Percentiles rank a stretch among this genome's conserved stretches.
phyloP scores from a whole-genome alignment of 2,888 invertebrate genomes.

The Agrotis segetum region DNA sequence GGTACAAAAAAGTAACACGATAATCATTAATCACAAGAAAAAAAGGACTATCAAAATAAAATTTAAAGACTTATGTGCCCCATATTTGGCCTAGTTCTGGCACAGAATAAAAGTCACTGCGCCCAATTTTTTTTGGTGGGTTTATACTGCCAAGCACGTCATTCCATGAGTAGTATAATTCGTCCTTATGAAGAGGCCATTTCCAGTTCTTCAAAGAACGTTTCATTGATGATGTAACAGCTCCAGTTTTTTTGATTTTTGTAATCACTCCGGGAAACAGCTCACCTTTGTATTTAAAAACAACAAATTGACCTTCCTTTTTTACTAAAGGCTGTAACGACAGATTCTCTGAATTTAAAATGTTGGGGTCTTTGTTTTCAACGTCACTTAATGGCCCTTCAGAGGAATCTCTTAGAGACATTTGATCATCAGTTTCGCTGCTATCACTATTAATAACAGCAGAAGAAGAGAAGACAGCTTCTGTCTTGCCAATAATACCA shows the following conservation, averaged over 20 bases:
- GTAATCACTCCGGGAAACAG: slow-evolving; percentile 2
- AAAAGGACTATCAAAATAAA: no score
- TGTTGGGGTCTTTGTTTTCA: slow-evolving; percentile 10
- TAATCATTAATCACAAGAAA: no score
- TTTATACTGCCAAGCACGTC: background rate
- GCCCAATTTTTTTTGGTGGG: no score
- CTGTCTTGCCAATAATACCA: background rate
- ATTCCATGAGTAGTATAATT: slow-evolving; percentile 6
- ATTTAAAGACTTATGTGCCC: no score
- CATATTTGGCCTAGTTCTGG: no score
- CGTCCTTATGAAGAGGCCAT: slow-evolving; percentile 11
- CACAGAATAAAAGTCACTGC: slow-evolving; percentile 7
- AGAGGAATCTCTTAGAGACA: slow-evolving; percentile 12
- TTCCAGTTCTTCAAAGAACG: slow-evolving; percentile 13
- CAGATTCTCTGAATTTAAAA: slow-evolving; percentile 11
- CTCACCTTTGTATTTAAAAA: slow-evolving; percentile 12
- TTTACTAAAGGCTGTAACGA: slow-evolving; percentile 5
- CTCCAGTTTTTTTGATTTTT: slow-evolving; percentile 10
- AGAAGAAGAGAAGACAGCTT: slow-evolving; percentile 2
- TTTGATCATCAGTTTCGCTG: slow-evolving; percentile 13
- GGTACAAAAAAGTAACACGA: no score
- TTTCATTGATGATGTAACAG: slow-evolving; percentile 12
- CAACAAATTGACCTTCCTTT: slow-evolving; percentile 7
- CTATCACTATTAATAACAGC: slow-evolving; percentile 1
- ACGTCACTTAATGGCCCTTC: slow-evolving; percentile 14